phyloP scores from a whole-genome alignment of 1,140 invertebrate species.

The Ganaspis sp. region DNA sequence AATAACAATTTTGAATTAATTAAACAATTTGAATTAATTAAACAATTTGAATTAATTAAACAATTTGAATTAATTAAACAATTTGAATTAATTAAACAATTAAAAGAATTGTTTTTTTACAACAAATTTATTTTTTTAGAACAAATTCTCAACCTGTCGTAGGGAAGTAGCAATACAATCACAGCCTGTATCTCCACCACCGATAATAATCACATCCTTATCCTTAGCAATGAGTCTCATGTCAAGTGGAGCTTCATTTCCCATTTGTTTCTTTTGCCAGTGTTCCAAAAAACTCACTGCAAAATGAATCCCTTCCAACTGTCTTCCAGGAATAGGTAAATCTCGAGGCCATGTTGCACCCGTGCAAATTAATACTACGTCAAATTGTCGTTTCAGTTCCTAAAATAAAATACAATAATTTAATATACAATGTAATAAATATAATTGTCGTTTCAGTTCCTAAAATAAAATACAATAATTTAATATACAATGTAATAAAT shows the following conservation, averaged over 20 bases:
- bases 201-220: slow-evolving; percentile 97
- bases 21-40: neutral
- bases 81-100: too few relatives aligned
- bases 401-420: slow-evolving; percentile 53
- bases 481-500: neutral
- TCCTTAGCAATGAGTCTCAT: slow-evolving; percentile 88
- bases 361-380: slow-evolving; percentile 93
- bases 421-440: neutral
- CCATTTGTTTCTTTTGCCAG: slow-evolving; percentile 97
- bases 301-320: slow-evolving; percentile 95
- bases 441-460: too few relatives aligned
- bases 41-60: too few relatives aligned
- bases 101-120: too few relatives aligned
- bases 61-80: neutral
- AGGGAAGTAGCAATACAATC: slow-evolving; percentile 99
- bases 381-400: slow-evolving; percentile 84
- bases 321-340: slow-evolving; percentile 88
- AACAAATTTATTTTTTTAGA: too few relatives aligned
- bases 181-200: slow-evolving; percentile 99
- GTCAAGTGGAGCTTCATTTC: slow-evolving; percentile 71
- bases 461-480: neutral
- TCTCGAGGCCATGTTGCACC: slow-evolving; percentile 98
- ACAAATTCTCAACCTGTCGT: slow-evolving; percentile 85
- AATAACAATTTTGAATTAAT: neutral
- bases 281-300: slow-evolving; percentile 98